phyloP scores from a whole-genome alignment of 2,888 invertebrate species.

The Eumerus sabulonum region DNA sequence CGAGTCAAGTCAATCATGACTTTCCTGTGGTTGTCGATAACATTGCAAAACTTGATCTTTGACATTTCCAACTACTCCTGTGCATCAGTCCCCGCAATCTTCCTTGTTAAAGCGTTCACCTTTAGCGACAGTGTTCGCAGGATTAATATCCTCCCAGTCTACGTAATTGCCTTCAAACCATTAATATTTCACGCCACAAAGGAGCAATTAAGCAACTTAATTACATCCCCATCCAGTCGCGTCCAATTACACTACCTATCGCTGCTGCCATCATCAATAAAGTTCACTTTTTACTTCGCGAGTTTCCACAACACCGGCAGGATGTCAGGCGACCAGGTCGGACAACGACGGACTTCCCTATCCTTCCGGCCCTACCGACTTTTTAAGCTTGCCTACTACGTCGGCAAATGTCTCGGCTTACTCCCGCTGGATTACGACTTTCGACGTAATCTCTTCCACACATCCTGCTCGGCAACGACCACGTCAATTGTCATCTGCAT shows the following conservation, averaged over 20 bases:
- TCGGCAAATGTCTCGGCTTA: conserved; percentile 45
- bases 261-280: too few relatives aligned
- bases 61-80: too few relatives aligned
- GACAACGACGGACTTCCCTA: too few relatives aligned
- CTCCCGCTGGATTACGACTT: conserved; percentile 38
- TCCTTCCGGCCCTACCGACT: not conserved
- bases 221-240: conserved; percentile 1
- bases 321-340: too few relatives aligned
- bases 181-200: conserved; percentile 43
- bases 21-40: too few relatives aligned
- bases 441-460: conserved; percentile 15
- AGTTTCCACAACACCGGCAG: too few relatives aligned
- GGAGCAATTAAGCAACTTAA: conserved; percentile 44
- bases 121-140: not conserved
- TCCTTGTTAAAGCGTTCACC: too few relatives aligned
- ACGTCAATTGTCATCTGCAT: conserved; percentile 39
- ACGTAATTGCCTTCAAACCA: not conserved
- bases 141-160: conserved; percentile 13
- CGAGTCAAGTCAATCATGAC: too few relatives aligned
- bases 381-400: conserved; percentile 29
- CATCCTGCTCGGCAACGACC: conserved; percentile 22
- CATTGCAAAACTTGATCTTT: too few relatives aligned
- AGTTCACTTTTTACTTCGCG: too few relatives aligned
- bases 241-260: too few relatives aligned
- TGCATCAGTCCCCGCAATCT: too few relatives aligned